Percentiles rank a stretch among this genome's conserved stretches.
These are phyloP conservation scores for Lasioglossum oenotherae DNA, from an alignment of 2,888 invertebrate species.

Conservation along the genomic window DNA sequence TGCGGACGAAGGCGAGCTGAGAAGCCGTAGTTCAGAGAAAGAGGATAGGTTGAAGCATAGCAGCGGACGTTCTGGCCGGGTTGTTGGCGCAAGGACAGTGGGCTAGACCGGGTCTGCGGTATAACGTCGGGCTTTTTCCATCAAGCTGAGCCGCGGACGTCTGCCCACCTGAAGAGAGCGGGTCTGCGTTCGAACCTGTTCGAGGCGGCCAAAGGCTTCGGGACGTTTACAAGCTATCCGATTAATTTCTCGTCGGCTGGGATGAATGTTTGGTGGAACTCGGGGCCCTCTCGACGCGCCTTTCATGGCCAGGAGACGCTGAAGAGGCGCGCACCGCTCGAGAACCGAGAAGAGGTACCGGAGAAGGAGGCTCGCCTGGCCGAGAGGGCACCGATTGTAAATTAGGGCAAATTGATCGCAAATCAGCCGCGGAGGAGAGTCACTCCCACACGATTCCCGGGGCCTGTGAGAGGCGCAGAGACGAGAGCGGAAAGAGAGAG, in stretches of 20 bases:
- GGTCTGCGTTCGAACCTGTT: slow-evolving; percentile 8
- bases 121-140: background rate
- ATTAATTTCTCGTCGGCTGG: slow-evolving; percentile 54
- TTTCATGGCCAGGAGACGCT: slow-evolving; percentile 49
- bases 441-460: slow-evolving; percentile 64
- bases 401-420: slow-evolving; percentile 84
- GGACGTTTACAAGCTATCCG: slow-evolving; percentile 54
- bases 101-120: background rate
- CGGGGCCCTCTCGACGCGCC: slow-evolving; percentile 45
- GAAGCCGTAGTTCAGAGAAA: background rate
- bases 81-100: background rate
- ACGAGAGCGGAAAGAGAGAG: background rate
- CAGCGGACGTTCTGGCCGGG: background rate
- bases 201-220: slow-evolving; percentile 31
- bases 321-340: slow-evolving; percentile 14
- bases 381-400: slow-evolving; percentile 77
- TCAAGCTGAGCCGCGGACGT: background rate
- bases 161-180: background rate
- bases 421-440: slow-evolving; percentile 76
- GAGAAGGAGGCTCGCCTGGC: slow-evolving; percentile 13
- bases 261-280: slow-evolving; percentile 50
- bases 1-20: too few relatives aligned
- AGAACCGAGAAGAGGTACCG: background rate
- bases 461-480: slow-evolving; percentile 28
- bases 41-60: background rate